phyloP scores from a whole-genome alignment of 2,888 invertebrate species.

The Alcis repandata region DNA sequence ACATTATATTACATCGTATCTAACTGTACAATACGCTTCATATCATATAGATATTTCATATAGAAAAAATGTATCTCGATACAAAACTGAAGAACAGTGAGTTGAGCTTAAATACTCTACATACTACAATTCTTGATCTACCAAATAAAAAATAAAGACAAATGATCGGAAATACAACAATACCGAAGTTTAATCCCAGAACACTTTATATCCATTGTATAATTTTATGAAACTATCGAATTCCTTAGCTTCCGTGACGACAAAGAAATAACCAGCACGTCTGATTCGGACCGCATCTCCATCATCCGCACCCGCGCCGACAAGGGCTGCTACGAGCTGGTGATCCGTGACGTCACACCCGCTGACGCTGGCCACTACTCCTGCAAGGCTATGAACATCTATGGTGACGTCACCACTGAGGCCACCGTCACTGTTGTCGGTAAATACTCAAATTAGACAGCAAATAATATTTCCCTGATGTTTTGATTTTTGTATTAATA shows the following conservation, averaged over 20 bases:
- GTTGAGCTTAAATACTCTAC: too few relatives aligned
- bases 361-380: constrained; percentile 94
- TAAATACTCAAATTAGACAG: constrained; percentile 65
- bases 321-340: constrained; percentile 94
- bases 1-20: too few relatives aligned
- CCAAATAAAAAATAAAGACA: too few relatives aligned
- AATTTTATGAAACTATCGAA: background rate
- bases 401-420: constrained; percentile 92
- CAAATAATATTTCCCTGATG: background rate
- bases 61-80: too few relatives aligned
- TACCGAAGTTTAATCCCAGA: too few relatives aligned
- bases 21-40: background rate
- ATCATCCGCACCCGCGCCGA: constrained; percentile 92
- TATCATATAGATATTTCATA: too few relatives aligned
- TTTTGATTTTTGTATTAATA: too few relatives aligned
- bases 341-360: constrained; percentile 92
- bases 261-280: constrained; percentile 89
- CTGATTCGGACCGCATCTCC: constrained; percentile 89
- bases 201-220: too few relatives aligned
- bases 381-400: constrained; percentile 93
- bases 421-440: constrained; percentile 93
- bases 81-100: too few relatives aligned
- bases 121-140: too few relatives aligned
- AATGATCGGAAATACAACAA: too few relatives aligned
- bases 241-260: constrained; percentile 92